Evolutionary conservation across 2,113 vertebrate species (phyloP).

Genomic region (Tetrax tetrax): DNA sequence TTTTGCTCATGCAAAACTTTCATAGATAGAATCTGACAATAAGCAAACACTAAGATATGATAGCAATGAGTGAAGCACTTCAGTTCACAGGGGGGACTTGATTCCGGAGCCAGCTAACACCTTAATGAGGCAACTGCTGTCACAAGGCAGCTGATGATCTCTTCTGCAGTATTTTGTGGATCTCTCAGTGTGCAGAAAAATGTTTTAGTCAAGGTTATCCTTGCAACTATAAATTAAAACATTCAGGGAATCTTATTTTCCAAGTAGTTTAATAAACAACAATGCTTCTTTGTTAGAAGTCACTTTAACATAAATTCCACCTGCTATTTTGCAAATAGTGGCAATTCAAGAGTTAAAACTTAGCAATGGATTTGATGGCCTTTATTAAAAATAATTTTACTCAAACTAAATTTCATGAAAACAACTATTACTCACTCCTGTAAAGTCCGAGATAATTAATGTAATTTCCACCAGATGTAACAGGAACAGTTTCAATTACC

Average conservation of each 20-base stretch:
- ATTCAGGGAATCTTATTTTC: not conserved
- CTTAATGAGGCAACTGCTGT: constrained; percentile 3
- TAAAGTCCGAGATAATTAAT: constrained; percentile 21
- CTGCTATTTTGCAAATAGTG: not conserved
- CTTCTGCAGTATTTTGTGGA: not conserved
- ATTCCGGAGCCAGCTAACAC: not conserved
- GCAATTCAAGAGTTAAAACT: not conserved
- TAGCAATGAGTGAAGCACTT: not conserved
- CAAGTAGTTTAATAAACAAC: not conserved
- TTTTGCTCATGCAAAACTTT: not conserved
- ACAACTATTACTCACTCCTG: not conserved
- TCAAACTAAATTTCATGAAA: not conserved
- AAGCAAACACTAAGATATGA: not conserved
- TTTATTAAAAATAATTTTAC: not conserved
- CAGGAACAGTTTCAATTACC: constrained; percentile 39
- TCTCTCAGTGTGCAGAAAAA: not conserved
- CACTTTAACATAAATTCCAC: not conserved
- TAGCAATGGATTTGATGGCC: not conserved
- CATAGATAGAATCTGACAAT: not conserved
- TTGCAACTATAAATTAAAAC: not conserved
- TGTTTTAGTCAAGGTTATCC: not conserved
- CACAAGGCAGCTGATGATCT: constrained; percentile 11
- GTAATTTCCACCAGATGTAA: constrained; percentile 17
- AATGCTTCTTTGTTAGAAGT: not conserved
- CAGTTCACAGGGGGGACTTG: not conserved